Percentiles rank a stretch among this genome's conserved stretches.
These are phyloP conservation scores for Elegia similella DNA, from an alignment of 2,888 invertebrate species.

Conservation along the genomic window DNA sequence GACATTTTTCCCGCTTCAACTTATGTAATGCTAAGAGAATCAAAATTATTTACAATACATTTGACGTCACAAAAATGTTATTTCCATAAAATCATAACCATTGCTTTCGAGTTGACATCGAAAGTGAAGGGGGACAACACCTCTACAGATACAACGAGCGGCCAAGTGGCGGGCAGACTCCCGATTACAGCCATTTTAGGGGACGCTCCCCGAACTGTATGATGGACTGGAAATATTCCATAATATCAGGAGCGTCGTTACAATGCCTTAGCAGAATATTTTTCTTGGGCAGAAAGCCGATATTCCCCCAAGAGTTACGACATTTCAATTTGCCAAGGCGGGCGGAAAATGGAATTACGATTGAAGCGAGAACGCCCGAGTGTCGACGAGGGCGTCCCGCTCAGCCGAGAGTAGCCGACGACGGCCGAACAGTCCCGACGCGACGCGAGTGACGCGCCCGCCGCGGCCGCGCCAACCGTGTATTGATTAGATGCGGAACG, in stretches of 20 bases:
- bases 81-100: conserved; percentile 23
- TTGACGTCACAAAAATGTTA: conserved; percentile 20
- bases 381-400: conserved; percentile 52
- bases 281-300: conserved; percentile 81
- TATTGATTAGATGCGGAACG: conserved; percentile 82
- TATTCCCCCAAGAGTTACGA: conserved; percentile 82
- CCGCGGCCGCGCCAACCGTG: conserved; percentile 72
- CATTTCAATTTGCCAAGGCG: conserved; percentile 83
- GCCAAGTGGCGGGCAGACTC: conserved; percentile 64
- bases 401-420: conserved; percentile 40
- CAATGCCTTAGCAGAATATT: conserved; percentile 79
- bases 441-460: conserved; percentile 49
- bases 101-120: conserved; percentile 36
- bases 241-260: conserved; percentile 75
- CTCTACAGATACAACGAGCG: conserved; percentile 40
- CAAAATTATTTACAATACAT: conserved; percentile 5
- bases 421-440: conserved; percentile 54
- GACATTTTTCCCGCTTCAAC: conserved; percentile 5
- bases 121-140: conserved; percentile 49
- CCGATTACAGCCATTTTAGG: conserved; percentile 65
- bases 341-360: conserved; percentile 83
- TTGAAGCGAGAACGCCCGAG: conserved; percentile 75
- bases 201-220: conserved; percentile 64
- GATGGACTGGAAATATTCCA: conserved; percentile 77
- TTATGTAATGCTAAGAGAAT: background rate